Conservation (phyloP, 2,113 vertebrate genomes). For the Cettia cetti region DNA sequence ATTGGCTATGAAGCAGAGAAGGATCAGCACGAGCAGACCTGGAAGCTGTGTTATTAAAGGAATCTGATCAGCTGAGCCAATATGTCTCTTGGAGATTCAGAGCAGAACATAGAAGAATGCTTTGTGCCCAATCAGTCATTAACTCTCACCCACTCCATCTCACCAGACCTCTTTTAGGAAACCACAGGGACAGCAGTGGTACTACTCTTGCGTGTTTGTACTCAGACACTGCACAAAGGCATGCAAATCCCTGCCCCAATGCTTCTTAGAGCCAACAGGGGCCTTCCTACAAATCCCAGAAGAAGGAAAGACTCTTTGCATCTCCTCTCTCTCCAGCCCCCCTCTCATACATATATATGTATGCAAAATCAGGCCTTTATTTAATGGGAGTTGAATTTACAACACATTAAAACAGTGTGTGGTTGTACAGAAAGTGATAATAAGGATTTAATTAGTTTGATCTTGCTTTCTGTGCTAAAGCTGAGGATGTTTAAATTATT, state of each 20-base stretch:
- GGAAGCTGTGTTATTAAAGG: constrained; percentile 50
- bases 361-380: neutral
- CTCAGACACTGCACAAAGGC: neutral
- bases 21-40: constrained; percentile 4
- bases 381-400: constrained; percentile 1
- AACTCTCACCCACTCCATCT: neutral
- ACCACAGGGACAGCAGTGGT: neutral
- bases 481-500: constrained; percentile 3
- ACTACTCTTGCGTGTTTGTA: rapidly evolving
- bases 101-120: constrained; percentile 28
- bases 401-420: neutral
- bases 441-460: constrained; percentile 36
- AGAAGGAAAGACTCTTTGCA: neutral
- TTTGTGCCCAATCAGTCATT: constrained; percentile 3
- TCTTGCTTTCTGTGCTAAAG: constrained; percentile 35
- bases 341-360: neutral
- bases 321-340: neutral
- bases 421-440: constrained; percentile 30
- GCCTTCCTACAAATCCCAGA: neutral
- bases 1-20: constrained; percentile 26
- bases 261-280: neutral
- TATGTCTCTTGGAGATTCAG: constrained; percentile 33
- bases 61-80: constrained; percentile 57
- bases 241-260: neutral
- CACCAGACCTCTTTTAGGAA: constrained; percentile 46